A percentile compares a stretch with the other conserved stretches of the same genome.
Evolutionary conservation across 37 sponge, comb jelly and placozoan species (phyloP).

Genomic region (Tethya wilhelma): DNA sequence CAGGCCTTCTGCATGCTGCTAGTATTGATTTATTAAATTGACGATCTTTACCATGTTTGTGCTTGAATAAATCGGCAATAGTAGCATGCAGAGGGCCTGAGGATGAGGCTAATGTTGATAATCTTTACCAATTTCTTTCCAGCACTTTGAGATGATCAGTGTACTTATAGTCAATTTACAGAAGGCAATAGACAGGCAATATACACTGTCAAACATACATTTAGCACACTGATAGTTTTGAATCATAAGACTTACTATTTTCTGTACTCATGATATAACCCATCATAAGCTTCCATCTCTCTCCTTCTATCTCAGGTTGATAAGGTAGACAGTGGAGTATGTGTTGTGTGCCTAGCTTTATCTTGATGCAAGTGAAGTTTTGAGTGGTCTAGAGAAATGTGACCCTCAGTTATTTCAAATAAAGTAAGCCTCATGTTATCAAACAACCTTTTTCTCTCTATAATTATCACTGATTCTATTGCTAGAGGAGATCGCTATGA

Average conservation of each 20-base stretch:
- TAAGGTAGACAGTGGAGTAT: constrained; percentile 31
- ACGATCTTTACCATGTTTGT: too few species aligned
- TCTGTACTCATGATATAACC: background rate
- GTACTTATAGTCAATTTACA: too few species aligned
- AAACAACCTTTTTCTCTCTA: too few species aligned
- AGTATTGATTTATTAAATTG: too few species aligned
- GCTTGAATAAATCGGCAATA: too few species aligned
- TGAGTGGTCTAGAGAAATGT: constrained; percentile 27
- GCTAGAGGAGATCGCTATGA: constrained; percentile 86
- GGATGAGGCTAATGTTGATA: too few species aligned
- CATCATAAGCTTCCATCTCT: background rate
- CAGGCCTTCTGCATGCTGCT: too few species aligned
- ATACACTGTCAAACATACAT: background rate
- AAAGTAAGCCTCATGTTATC: too few species aligned
- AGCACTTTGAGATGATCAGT: too few species aligned
- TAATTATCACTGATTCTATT: background rate
- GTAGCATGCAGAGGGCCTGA: too few species aligned
- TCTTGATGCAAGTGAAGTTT: constrained; percentile 63
- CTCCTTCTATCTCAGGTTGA: constrained; percentile 30
- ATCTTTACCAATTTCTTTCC: too few species aligned
- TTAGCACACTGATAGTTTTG: background rate
- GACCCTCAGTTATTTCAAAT: constrained; percentile 33
- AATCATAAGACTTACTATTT: background rate
- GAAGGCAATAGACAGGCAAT: background rate
- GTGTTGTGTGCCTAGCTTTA: constrained; percentile 29